Conservation (phyloP, 2,888 invertebrate species). For the Agrotis segetum region DNA sequence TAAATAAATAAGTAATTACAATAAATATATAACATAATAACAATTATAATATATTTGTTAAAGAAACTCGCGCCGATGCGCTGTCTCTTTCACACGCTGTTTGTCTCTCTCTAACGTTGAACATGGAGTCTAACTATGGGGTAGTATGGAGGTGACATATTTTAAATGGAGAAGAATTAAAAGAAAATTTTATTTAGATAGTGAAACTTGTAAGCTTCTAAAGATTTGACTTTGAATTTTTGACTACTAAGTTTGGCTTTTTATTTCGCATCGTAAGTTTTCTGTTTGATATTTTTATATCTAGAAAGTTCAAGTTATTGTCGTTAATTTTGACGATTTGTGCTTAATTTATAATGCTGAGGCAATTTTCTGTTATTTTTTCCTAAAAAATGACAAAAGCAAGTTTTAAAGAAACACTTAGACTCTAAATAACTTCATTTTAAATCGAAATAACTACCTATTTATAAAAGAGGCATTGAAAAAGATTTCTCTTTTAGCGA, state of each 20-base stretch:
- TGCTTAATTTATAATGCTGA: no score
- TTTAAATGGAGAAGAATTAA: neutral
- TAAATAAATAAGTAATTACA: slow-evolving; percentile 1
- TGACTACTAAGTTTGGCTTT: neutral
- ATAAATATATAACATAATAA: slow-evolving; percentile 41
- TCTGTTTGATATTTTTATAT: no score
- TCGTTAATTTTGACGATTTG: no score
- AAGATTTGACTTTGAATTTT: neutral
- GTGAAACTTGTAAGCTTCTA: neutral
- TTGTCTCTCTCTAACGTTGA: slow-evolving; percentile 31
- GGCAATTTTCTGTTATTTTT: no score
- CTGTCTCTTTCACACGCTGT: slow-evolving; percentile 42
- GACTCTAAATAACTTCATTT: no score
- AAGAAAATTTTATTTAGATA: neutral
- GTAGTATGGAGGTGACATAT: slow-evolving; percentile 43
- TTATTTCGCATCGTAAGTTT: no score
- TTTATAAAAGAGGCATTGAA: no score
- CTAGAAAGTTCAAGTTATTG: no score
- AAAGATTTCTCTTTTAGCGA: no score
- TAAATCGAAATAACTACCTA: no score
- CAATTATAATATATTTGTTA: slow-evolving; percentile 29
- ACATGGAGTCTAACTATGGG: neutral
- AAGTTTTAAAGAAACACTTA: no score
- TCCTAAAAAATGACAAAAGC: no score
- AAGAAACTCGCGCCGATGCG: slow-evolving; percentile 56